phyloP scores from a whole-genome alignment of 2,888 invertebrate genomes.

The Diploptera punctata region DNA sequence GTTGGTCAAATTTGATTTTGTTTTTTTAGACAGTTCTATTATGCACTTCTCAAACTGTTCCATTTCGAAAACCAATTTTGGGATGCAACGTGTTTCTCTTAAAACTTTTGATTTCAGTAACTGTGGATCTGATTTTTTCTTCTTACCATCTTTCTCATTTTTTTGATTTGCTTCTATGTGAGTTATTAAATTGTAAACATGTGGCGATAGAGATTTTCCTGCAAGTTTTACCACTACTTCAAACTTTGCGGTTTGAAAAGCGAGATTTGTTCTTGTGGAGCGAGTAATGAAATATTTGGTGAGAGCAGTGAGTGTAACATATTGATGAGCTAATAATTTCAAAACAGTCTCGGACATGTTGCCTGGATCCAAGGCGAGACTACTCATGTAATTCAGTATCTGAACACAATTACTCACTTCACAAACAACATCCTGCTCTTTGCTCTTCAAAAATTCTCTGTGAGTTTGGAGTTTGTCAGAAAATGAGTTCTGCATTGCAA shows the following conservation, averaged over 20 bases:
- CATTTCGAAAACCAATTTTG: conserved; percentile 25
- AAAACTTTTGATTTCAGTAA: conserved; percentile 17
- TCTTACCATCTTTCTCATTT: not conserved
- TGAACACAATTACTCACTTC: conserved; percentile 63
- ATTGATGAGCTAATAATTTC: conserved; percentile 62
- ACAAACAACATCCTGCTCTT: conserved; percentile 64
- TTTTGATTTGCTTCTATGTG: conserved; percentile 46
- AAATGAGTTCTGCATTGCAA: conserved; percentile 49
- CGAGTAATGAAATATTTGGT: conserved; percentile 65
- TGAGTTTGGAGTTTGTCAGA: conserved; percentile 52
- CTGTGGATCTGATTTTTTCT: conserved; percentile 18
- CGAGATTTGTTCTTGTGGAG: conserved; percentile 57
- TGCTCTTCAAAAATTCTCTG: conserved; percentile 58
- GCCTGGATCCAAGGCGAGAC: conserved; percentile 61
- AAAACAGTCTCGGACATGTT: conserved; percentile 61
- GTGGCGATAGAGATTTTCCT: conserved; percentile 46
- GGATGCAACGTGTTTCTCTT: conserved; percentile 28
- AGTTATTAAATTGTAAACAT: conserved; percentile 47
- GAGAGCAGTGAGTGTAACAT: conserved; percentile 60
- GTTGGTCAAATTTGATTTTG: conserved; percentile 55
- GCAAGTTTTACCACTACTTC: conserved; percentile 47
- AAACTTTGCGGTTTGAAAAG: conserved; percentile 58
- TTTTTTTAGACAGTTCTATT: conserved; percentile 64
- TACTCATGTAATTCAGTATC: conserved; percentile 60
- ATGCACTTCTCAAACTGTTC: conserved; percentile 57